Evolutionary conservation across 2,113 vertebrate species (phyloP), one percentile per base, ranked within the genome.

Genomic region (Urocitellus parryii): DNA sequence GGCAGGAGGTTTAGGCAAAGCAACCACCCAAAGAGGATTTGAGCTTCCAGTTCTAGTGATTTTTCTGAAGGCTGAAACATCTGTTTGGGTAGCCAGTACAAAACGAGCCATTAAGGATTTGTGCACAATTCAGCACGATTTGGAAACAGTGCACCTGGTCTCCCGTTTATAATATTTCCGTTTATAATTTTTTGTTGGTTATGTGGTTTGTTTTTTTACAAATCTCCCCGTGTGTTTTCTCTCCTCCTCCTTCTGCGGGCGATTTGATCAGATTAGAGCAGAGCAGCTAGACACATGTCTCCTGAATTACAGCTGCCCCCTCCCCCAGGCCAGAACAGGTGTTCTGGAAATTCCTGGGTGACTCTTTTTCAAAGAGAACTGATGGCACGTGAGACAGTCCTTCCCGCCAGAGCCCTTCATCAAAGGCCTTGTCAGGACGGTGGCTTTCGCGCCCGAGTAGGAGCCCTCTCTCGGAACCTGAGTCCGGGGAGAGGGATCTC

Each of bases 131-230:
- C 94, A 84, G 93, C 37, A 12, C 77, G 61, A 34, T 81, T 90
- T 90, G 45, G 83, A 89, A 73, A 27, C 0, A 83, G 70, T 0
- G 0, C 63, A 87, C 76, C 61, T 94, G 91, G n/a, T 39, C 61
- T 97, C 76, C 77, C 14, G 0, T 85, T 94, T 80, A 45, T 79
- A 81, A 79, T 24, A 61, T 83, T 83, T 79, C 51, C 89, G 32
- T 83, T 37, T 34, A 45, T 45, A 45, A 45, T 32, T 78, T 68
- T 91, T 24, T 53, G 80, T 68, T 78, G 81, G 61, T 61, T 68
- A 94, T 88, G 39, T 85, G 80, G 56, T 65, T 95, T 85, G 67
- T 45, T 79, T 61, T 37, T 37, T 92, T 84, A 78, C 27, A 92
- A 81, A 80, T 81, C 73, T 77, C 58, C 61, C 42, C 13, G 4